Base-by-base conservation (phyloP, 2,113 vertebrate genomes). In the Cavia porcellus region DNA sequence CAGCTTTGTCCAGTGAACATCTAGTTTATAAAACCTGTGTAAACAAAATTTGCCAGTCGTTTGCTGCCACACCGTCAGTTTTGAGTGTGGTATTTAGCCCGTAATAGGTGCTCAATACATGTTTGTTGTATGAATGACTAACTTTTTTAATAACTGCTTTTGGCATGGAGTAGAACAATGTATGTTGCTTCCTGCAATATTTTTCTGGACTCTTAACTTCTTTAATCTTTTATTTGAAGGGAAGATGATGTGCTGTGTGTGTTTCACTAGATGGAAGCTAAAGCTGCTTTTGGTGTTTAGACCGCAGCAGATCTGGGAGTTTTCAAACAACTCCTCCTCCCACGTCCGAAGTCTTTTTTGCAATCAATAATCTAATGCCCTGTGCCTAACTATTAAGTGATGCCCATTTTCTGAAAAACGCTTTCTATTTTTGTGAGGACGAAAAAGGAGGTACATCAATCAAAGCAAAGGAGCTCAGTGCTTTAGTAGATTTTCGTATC, bases 391-490 rank as follows among this genome's bases (percentile, higher is more conserved):
- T 66, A 83, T 80, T 82, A 86, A 91, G 32, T 38, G 66, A 50
- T 62, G 42, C 30, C 62, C 59, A 61, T 92, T 94, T 80, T 93
- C 77, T 80, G 66, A 93, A 94, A n/a, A 86, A 80, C 3, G 2
- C 70, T 89, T 92, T 59, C 22, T 77, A n/a, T 91, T 84, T 96
- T 85, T 55, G 83, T 75, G 83, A 61, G 55, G 80, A 77, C 32
- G 84, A 59, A 91, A 59, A 38, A 94, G 93, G 86, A 96, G 93
- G 87, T 52, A 4, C 55, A 92, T 93, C 62, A n/a, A 47, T 96
- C 59, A 64, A 72, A 64, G 52, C 38, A 93, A 88, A 95, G 85
- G 87, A 82, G 85, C 80, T 94, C 81, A 52, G 7, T 97, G 82
- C 52, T 90, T 35, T 38, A 66, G 68, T 90, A 45, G 82, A 64